A percentile compares a stretch with the other conserved stretches of the same genome.
These are phyloP conservation scores for Chironomus riparius DNA, from an alignment of 2,888 invertebrate genomes.

Conservation along the genomic window DNA sequence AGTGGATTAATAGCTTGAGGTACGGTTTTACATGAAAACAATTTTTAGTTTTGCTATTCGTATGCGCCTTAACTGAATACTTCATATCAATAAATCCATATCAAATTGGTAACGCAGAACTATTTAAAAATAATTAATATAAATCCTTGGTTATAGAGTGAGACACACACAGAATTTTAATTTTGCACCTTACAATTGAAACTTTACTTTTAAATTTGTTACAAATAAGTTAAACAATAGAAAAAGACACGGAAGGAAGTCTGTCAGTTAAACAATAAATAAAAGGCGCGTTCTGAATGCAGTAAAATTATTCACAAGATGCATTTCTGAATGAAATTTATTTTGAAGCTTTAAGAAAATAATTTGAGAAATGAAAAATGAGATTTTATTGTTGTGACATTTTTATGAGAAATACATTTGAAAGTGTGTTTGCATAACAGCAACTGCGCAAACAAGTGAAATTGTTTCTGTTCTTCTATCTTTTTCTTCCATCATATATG, in stretches of 20 bases:
- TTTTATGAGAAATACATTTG: background rate
- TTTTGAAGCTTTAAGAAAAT: background rate
- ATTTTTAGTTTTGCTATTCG: background rate
- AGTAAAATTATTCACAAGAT: background rate
- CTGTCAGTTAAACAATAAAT: background rate
- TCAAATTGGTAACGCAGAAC: no score
- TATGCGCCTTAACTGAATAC: background rate
- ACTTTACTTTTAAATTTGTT: no score
- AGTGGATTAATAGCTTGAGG: constrained; percentile 22
- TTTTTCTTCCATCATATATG: background rate
- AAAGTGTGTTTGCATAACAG: constrained; percentile 4
- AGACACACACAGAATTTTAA: no score
- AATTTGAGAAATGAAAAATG: background rate
- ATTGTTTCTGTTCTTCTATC: background rate
- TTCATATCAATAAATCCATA: background rate
- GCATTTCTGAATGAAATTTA: background rate
- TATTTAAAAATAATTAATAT: no score
- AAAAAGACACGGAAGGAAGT: constrained; percentile 24
- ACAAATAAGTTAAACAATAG: background rate
- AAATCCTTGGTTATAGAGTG: no score
- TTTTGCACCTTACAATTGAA: background rate
- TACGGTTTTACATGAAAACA: constrained; percentile 1
- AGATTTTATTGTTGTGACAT: constrained; percentile 1
- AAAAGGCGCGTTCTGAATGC: constrained; percentile 18
- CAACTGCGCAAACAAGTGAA: constrained; percentile 27